phyloP scores from a whole-genome alignment of 2,797 vertebrate genomes.

The Sylvia borin region DNA sequence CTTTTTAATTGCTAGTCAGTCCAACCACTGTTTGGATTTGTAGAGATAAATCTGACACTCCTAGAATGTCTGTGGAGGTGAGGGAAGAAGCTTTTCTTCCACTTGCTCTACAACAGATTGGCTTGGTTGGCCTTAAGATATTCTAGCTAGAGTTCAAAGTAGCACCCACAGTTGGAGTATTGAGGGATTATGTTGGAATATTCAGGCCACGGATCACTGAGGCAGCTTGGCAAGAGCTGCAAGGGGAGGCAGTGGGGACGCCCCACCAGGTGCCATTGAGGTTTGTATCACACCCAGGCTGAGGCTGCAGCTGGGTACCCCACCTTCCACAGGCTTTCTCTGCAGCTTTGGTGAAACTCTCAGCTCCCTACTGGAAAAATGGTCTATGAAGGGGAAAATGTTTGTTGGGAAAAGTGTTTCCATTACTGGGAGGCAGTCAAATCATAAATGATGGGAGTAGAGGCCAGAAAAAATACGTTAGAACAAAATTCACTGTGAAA shows the following conservation, averaged over 20 bases:
- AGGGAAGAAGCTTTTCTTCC: not conserved
- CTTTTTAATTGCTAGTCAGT: not conserved
- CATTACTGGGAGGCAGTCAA: not conserved
- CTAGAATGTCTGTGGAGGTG: not conserved
- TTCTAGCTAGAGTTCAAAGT: not conserved
- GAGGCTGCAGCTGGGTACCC: not conserved
- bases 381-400: not conserved
- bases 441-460: not conserved
- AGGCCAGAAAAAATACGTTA: not conserved
- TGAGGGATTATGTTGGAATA: not conserved
- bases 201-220: not conserved
- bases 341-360: not conserved
- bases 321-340: not conserved
- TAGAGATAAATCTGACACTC: not conserved
- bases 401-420: not conserved
- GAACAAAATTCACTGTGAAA: not conserved
- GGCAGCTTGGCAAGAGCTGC: not conserved
- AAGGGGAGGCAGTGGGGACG: not conserved
- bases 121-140: not conserved
- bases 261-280: accelerated
- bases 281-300: not conserved
- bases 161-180: not conserved
- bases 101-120: not conserved
- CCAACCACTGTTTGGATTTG: not conserved
- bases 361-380: not conserved